phyloP scores from a whole-genome alignment of 64 coral and sea anemone species.

The Exaiptasia diaphana region DNA sequence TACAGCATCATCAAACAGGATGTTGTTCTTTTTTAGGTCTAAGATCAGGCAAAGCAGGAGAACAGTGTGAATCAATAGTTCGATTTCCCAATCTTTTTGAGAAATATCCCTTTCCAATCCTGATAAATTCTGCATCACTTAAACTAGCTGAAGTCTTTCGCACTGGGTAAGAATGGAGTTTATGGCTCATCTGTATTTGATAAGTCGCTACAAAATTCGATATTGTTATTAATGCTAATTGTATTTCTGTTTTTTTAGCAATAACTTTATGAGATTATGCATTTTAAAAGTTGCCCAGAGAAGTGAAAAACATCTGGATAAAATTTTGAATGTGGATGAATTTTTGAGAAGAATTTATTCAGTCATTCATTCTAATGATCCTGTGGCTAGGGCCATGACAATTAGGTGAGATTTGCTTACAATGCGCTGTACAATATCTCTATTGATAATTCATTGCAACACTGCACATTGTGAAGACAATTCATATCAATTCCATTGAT shows the following conservation, averaged over 20 bases:
- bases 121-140: conserved; percentile 87
- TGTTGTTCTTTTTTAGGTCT: conserved; percentile 62
- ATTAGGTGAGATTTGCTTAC: conserved; percentile 51
- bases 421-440: too few relatives aligned
- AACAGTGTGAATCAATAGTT: conserved; percentile 96
- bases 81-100: conserved; percentile 92
- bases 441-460: too few relatives aligned
- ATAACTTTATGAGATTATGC: conserved; percentile 90
- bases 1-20: too few relatives aligned
- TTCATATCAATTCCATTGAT: not conserved
- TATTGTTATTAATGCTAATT: not conserved
- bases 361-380: conserved; percentile 96
- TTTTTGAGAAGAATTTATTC: conserved; percentile 91
- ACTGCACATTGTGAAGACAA: not conserved
- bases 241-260: conserved; percentile 53
- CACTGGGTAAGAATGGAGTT: conserved; percentile 67
- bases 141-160: conserved; percentile 97
- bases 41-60: conserved; percentile 79
- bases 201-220: not conserved
- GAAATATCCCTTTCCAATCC: conserved; percentile 91
- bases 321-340: conserved; percentile 95
- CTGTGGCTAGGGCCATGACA: conserved; percentile 96
- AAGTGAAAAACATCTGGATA: conserved; percentile 96
- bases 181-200: not conserved
- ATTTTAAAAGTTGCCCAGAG: conserved; percentile 91